phyloP scores from a whole-genome alignment of 1,140 invertebrate genomes.

The Ceratosolen solmsi region DNA sequence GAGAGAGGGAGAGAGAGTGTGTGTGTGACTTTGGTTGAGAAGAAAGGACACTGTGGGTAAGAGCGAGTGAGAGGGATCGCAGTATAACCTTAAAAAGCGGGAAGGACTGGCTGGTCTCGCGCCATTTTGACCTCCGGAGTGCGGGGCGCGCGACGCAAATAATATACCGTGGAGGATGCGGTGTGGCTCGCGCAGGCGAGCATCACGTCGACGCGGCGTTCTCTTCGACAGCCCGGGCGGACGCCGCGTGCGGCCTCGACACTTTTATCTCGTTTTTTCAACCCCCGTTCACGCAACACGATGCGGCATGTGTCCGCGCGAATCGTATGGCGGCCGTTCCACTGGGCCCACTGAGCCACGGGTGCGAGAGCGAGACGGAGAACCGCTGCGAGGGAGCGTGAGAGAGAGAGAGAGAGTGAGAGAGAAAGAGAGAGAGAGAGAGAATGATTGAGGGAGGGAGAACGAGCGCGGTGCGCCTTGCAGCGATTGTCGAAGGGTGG shows the following conservation, averaged over 20 bases:
- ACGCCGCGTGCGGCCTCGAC: neutral
- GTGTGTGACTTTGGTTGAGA: too few species aligned
- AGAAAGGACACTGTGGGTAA: too few species aligned
- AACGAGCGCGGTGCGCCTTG: neutral
- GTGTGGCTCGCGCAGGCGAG: neutral
- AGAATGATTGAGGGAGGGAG: neutral
- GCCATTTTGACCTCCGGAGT: slow-evolving; percentile 66
- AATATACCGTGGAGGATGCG: neutral
- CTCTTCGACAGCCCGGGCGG: neutral
- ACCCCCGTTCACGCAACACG: neutral
- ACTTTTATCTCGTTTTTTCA: neutral
- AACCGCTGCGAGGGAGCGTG: slow-evolving; percentile 36
- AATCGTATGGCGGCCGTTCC: slow-evolving; percentile 33
- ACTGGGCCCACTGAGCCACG: slow-evolving; percentile 16
- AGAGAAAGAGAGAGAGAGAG: neutral
- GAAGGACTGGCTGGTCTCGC: slow-evolving; percentile 50
- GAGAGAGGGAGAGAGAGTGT: neutral
- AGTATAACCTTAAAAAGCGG: slow-evolving; percentile 62
- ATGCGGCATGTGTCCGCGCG: slow-evolving; percentile 55
- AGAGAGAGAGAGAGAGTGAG: neutral
- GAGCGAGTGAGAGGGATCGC: neutral
- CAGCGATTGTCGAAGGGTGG: neutral
- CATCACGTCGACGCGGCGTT: neutral
- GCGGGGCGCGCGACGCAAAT: slow-evolving; percentile 35
- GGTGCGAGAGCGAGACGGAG: slow-evolving; percentile 45